These are phyloP conservation scores for Hylomyscus alleni DNA, from an alignment of 2,797 vertebrate species.

Conservation along the genomic window DNA sequence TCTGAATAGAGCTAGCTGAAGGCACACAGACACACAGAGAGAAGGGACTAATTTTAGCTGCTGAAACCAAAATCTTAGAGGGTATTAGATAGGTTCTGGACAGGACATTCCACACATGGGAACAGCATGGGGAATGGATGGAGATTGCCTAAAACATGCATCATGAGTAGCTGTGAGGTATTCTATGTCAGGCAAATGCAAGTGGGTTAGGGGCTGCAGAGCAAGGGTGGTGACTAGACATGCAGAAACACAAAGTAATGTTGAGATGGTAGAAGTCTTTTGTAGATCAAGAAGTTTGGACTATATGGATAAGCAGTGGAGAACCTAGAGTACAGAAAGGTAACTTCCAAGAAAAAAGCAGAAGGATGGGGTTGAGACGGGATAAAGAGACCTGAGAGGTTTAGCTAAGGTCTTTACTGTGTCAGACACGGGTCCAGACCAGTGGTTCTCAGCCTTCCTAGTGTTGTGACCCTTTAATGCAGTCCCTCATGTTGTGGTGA, in stretches of 20 bases:
- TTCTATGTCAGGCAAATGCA: not conserved
- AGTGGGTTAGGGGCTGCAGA: constrained; percentile 11
- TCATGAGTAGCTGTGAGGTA: not conserved
- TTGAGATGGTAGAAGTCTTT: not conserved
- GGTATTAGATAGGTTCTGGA: not conserved
- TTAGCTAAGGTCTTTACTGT: not conserved
- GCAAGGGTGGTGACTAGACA: not conserved
- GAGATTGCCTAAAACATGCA: not conserved
- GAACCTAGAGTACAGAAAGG: constrained; percentile 13
- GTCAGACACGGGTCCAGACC: not conserved
- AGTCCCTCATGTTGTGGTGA: not conserved
- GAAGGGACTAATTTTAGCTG: constrained; percentile 19
- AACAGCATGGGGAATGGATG: not conserved
- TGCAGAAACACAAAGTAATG: not conserved
- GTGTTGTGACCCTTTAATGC: not conserved
- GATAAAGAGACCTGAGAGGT: not conserved
- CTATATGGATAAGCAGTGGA: not conserved
- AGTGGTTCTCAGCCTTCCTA: not conserved
- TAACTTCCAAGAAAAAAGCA: constrained; percentile 4
- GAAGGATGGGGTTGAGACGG: not conserved
- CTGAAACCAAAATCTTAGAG: not conserved
- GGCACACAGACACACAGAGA: constrained; percentile 3
- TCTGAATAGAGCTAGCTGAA: not conserved
- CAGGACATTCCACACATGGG: not conserved
- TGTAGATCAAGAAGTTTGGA: not conserved